These are phyloP conservation scores for Cheirogaleus major DNA, from an alignment of 2,797 vertebrate genomes.

Conservation along the genomic window DNA sequence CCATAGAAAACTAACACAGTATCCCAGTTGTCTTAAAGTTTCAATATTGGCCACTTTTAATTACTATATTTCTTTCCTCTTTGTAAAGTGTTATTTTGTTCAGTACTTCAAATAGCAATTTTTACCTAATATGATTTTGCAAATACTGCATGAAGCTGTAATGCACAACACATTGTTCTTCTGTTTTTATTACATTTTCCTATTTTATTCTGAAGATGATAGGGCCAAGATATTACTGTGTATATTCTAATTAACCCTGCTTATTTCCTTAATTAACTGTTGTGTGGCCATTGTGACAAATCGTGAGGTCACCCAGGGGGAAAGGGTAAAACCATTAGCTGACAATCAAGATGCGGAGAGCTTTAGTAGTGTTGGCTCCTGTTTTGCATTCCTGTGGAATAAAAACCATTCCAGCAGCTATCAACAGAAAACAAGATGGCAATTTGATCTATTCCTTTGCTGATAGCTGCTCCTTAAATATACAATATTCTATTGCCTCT, in stretches of 20 bases:
- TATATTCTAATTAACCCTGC: background rate
- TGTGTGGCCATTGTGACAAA: background rate
- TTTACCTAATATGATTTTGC: background rate
- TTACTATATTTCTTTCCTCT: background rate
- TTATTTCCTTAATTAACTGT: background rate
- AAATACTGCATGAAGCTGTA: background rate
- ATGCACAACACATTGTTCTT: background rate
- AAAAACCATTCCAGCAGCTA: constrained; percentile 49
- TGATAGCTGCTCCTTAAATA: constrained; percentile 76
- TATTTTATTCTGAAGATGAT: background rate
- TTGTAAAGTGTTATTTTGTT: background rate
- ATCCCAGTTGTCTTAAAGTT: background rate
- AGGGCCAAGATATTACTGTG: background rate
- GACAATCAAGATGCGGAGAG: background rate
- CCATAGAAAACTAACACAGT: background rate
- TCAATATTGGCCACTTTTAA: background rate
- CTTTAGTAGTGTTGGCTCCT: constrained; percentile 52
- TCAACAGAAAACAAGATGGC: constrained; percentile 67
- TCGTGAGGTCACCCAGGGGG: background rate
- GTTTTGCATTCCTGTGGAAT: constrained; percentile 65
- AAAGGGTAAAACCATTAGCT: background rate
- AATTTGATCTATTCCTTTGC: constrained; percentile 64
- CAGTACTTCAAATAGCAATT: background rate
- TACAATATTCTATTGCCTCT: constrained; percentile 47
- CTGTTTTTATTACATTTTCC: background rate